Base-by-base conservation (phyloP, 2,113 vertebrate species). In the Scortum barcoo region DNA sequence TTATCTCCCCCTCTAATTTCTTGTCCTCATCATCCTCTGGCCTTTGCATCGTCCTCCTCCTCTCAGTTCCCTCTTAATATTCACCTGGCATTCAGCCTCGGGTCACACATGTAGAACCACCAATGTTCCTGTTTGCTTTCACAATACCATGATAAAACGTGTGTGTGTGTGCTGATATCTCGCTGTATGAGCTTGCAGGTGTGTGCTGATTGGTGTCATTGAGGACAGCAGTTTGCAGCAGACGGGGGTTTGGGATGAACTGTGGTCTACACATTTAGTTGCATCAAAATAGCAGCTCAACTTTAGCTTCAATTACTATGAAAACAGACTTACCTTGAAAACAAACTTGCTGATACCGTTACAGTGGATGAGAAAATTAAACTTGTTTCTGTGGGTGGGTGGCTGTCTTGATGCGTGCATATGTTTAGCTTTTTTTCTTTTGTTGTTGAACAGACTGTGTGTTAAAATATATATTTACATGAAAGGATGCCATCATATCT, bases 391-490 rank as follows among this genome's bases (percentile, higher is more conserved):
- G 28, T 83, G 53, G 72, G 62, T 88, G 69, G 75, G 81, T 65
- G 72, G 71, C 26, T 83, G 57, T 79, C 56, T 85, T 78, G 73
- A 76, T 82, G 81, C 72, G 44, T 88, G 84, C 79, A 65, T 83
- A 56, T 68, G 78, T 89, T 84, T 83, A 78, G 75, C 87, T 86
- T 72, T 84, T 72, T 75, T 80, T 50, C 40, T 79, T 88, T 65
- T 87, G 60, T 68, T 57, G 87, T 81, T 71, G 61, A 85, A 75
- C 72, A 81, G 44, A 78, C 61, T 56, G 70, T 84, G 75, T 90
- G 85, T 92, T 88, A 81, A 84, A 88, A 84, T 86, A 83, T 88
- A 83, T 87, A 85, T 75, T 86, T 88, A 85, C 78, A 88, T 84
- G 73, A 89, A 91, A 87, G 82, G 72, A 78, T 63, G 20, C 75